Conservation (phyloP, 2,797 vertebrate genomes). For the Thunnus albacares region DNA sequence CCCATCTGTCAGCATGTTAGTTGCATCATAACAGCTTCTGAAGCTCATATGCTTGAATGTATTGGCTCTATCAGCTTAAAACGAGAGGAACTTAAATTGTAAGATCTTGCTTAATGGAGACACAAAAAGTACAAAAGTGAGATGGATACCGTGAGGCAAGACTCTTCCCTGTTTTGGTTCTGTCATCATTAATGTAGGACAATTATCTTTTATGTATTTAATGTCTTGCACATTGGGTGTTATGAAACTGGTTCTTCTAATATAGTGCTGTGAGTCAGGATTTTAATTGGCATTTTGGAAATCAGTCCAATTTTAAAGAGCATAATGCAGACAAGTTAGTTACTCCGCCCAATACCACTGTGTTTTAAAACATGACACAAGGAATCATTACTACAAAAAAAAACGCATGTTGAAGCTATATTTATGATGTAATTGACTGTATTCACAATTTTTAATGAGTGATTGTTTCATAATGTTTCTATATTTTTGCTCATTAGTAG, state of each 20-base stretch:
- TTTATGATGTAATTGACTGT: conserved; percentile 23
- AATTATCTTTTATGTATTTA: conserved; percentile 14
- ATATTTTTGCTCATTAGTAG: conserved; percentile 27
- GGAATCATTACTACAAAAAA: conserved; percentile 16
- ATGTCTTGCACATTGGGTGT: conserved; percentile 32
- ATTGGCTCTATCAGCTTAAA: conserved; percentile 62
- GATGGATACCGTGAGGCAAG: conserved; percentile 34
- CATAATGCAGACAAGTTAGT: conserved; percentile 19
- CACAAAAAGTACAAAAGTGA: conserved; percentile 15
- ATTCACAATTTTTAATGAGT: conserved; percentile 55
- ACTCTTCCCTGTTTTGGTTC: conserved; percentile 53
- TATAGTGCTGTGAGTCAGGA: conserved; percentile 28
- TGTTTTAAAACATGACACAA: conserved; percentile 43
- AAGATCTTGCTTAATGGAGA: conserved; percentile 52
- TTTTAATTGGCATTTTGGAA: conserved; percentile 59
- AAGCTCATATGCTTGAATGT: conserved; percentile 68
- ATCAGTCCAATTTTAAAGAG: conserved; percentile 23
- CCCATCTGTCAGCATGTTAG: conserved; percentile 74
- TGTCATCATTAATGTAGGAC: not conserved
- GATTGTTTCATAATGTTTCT: conserved; percentile 26
- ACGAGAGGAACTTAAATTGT: conserved; percentile 57
- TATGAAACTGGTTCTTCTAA: conserved; percentile 48
- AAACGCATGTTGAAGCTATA: conserved; percentile 33
- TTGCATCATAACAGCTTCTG: conserved; percentile 78
- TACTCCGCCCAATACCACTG: conserved; percentile 37